phyloP scores from a whole-genome alignment of 2,113 vertebrate species.

The Lasiurus cinereus region DNA sequence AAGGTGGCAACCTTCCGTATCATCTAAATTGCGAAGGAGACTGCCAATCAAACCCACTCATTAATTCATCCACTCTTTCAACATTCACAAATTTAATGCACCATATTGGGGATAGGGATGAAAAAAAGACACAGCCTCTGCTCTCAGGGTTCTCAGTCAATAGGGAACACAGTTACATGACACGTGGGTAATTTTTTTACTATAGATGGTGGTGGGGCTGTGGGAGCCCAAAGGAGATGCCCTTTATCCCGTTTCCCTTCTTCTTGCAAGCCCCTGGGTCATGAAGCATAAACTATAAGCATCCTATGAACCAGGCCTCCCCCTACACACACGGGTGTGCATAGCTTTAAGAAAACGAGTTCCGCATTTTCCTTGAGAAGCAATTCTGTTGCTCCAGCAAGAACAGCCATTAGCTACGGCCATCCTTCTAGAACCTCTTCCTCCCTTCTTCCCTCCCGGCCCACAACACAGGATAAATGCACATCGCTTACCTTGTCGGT shows the following conservation, averaged over 20 bases:
- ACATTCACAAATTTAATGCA: background rate
- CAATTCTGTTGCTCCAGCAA: background rate
- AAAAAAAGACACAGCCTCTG: background rate
- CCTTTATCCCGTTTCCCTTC: background rate
- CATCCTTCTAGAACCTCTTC: background rate
- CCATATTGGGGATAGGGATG: background rate
- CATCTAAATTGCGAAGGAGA: background rate
- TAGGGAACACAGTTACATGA: background rate
- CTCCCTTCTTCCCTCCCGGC: background rate
- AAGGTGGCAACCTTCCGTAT: background rate
- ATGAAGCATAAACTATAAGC: background rate
- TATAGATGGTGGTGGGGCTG: background rate
- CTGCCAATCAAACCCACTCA: background rate
- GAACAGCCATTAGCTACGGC: background rate
- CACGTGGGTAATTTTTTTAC: background rate
- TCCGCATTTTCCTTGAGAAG: background rate
- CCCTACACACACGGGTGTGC: background rate
- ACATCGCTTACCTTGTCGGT: slow-evolving; percentile 91
- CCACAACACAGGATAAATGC: background rate
- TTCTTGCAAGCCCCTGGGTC: background rate
- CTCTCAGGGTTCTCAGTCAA: background rate
- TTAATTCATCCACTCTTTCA: background rate
- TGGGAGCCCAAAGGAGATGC: background rate
- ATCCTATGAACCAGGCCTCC: background rate
- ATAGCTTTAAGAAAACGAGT: background rate